Conservation (phyloP, 2,797 vertebrate genomes). For the Trematocara caparti region DNA sequence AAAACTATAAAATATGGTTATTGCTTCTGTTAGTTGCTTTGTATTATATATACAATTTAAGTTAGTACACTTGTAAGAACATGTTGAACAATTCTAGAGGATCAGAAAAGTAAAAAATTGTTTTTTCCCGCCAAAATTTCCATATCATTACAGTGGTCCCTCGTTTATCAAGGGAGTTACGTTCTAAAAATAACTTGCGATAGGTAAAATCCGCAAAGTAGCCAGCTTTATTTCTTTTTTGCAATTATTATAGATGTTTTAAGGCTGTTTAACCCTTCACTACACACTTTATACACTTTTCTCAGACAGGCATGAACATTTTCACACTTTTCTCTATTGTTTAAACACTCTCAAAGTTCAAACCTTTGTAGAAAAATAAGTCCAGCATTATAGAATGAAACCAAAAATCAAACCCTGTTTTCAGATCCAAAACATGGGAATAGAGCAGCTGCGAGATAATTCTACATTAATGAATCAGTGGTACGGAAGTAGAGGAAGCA, state of each 20-base stretch:
- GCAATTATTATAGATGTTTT: background rate
- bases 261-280: background rate
- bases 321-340: background rate
- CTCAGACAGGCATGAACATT: background rate
- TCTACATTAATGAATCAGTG: background rate
- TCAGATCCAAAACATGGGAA: background rate
- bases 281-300: background rate
- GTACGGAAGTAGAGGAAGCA: background rate
- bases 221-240: background rate
- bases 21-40: background rate
- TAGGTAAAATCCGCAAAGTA: background rate
- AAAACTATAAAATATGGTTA: background rate
- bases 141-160: background rate
- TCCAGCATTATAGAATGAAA: background rate
- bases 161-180: background rate
- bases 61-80: background rate
- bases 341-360: background rate
- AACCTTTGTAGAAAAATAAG: background rate
- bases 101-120: background rate
- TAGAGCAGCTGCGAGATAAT: background rate
- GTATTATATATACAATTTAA: background rate
- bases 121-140: background rate
- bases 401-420: background rate
- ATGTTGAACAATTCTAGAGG: background rate
- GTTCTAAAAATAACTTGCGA: background rate